Evolutionary conservation across 2,113 vertebrate genomes (phyloP).

Genomic region (Malurus melanocephalus): DNA sequence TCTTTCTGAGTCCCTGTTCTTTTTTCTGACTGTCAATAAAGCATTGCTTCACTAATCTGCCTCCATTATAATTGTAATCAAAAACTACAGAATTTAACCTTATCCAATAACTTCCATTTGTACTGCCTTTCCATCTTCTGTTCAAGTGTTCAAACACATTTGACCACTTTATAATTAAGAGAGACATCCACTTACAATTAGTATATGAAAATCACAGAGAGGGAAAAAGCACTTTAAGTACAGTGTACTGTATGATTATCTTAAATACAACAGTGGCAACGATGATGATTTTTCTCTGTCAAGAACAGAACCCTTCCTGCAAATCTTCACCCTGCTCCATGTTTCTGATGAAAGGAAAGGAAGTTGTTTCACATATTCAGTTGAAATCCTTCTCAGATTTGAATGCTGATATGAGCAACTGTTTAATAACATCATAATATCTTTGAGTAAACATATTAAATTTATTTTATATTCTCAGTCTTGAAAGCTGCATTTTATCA

Average conservation of each 20-base stretch:
- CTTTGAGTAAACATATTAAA: not conserved
- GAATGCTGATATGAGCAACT: not conserved
- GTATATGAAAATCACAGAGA: not conserved
- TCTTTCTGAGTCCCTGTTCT: not conserved
- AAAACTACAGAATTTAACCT: not conserved
- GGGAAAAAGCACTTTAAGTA: not conserved
- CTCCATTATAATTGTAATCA: not conserved
- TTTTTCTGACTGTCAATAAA: not conserved
- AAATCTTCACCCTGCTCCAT: not conserved
- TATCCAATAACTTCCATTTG: not conserved
- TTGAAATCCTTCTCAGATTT: not conserved
- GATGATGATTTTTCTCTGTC: not conserved
- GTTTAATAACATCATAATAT: not conserved
- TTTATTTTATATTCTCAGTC: not conserved
- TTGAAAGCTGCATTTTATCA: not conserved
- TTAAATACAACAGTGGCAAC: not conserved
- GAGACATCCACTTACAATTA: not conserved
- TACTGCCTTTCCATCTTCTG: not conserved
- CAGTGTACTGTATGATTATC: not conserved
- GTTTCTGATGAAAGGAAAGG: not conserved
- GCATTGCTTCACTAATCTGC: not conserved
- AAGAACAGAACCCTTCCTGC: not conserved
- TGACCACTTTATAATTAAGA: not conserved
- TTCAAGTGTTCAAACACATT: not conserved
- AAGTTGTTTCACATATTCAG: not conserved